Conservation (phyloP, 2,888 invertebrate genomes). For the Lacanobia oleracea region DNA sequence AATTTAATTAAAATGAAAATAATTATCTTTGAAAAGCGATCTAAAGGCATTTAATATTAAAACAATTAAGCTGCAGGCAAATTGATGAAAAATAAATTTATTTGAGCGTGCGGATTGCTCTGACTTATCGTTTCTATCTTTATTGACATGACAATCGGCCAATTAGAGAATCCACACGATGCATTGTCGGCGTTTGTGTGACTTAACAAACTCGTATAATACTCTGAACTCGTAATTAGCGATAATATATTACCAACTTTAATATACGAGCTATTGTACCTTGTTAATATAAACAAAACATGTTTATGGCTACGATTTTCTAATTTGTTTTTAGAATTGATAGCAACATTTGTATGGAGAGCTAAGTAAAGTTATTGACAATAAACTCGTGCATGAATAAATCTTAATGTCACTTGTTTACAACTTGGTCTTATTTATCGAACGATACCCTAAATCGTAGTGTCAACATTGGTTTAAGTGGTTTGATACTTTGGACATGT, state of each 20-base stretch:
- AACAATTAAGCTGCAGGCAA: slow-evolving; percentile 50
- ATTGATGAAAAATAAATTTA: slow-evolving; percentile 57
- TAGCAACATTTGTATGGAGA: slow-evolving; percentile 51
- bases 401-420: slow-evolving; percentile 49
- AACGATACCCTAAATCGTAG: slow-evolving; percentile 18
- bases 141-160: slow-evolving; percentile 80
- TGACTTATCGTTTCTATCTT: slow-evolving; percentile 71
- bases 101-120: slow-evolving; percentile 49
- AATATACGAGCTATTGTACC: slow-evolving; percentile 54
- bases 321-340: slow-evolving; percentile 57
- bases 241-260: slow-evolving; percentile 47
- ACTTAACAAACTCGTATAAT: slow-evolving; percentile 53
- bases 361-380: slow-evolving; percentile 39
- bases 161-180: slow-evolving; percentile 72
- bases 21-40: slow-evolving; percentile 43
- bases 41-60: slow-evolving; percentile 52
- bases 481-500: slow-evolving; percentile 18
- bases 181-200: slow-evolving; percentile 56
- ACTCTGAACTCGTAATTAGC: slow-evolving; percentile 53
- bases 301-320: slow-evolving; percentile 47
- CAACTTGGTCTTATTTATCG: slow-evolving; percentile 28
- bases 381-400: slow-evolving; percentile 44
- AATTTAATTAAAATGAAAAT: slow-evolving; percentile 44
- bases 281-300: slow-evolving; percentile 47
- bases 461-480: slow-evolving; percentile 17